Evolutionary conservation across 2,113 vertebrate species (phyloP).

Genomic region (Onychorhynchus coronatus): DNA sequence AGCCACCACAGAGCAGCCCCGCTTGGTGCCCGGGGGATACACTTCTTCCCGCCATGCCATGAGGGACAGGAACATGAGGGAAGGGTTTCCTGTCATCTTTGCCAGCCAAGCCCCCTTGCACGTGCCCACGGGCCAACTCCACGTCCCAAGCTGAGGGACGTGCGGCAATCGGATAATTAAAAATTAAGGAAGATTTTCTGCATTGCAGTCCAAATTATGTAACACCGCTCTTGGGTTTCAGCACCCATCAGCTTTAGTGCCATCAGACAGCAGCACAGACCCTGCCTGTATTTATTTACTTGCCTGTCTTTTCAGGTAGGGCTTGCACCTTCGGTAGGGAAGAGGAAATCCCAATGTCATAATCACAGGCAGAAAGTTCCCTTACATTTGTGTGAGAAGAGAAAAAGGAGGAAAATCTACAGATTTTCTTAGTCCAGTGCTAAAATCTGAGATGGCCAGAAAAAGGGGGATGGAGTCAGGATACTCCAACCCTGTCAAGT

Average conservation of each 20-base stretch:
- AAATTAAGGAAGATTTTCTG: slow-evolving; percentile 66
- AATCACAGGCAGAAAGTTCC: neutral
- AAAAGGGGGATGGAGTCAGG: neutral
- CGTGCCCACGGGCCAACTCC: neutral
- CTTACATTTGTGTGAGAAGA: accelerated
- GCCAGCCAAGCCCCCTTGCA: neutral
- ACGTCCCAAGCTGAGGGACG: neutral
- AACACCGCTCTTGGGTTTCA: slow-evolving; percentile 11
- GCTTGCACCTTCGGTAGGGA: accelerated
- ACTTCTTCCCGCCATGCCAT: accelerated
- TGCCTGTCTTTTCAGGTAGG: neutral
- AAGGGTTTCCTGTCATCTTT: neutral
- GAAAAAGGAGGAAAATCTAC: neutral
- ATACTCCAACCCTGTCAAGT: neutral
- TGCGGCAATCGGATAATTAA: slow-evolving; percentile 50
- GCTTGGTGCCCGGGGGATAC: accelerated
- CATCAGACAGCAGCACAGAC: neutral
- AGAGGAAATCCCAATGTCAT: neutral
- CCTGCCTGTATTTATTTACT: neutral
- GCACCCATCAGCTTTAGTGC: slow-evolving; percentile 7
- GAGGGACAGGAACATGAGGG: neutral
- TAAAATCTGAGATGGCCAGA: neutral
- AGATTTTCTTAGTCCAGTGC: neutral
- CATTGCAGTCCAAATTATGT: slow-evolving; percentile 64
- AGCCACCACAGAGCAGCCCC: accelerated